phyloP scores from a whole-genome alignment of 2,113 vertebrate species.

The Ophthalmolycus amberensis region DNA sequence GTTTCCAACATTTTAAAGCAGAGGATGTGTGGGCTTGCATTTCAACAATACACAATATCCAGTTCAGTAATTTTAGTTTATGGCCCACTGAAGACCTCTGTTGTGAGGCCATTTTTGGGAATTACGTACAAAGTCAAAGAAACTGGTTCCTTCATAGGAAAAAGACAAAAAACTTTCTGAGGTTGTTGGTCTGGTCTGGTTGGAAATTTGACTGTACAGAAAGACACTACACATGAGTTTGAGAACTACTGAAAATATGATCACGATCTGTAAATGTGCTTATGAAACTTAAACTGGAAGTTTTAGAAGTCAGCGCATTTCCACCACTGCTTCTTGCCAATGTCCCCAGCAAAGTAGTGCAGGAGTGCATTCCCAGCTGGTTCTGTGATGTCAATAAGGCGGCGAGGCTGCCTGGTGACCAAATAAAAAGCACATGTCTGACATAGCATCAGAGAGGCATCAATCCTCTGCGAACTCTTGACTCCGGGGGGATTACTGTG shows the following conservation, averaged over 20 bases:
- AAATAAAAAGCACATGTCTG: slow-evolving; percentile 79
- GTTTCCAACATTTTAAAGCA: background rate
- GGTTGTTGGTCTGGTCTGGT: background rate
- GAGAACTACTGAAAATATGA: slow-evolving; percentile 8
- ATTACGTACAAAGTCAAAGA: background rate
- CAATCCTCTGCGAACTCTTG: slow-evolving; percentile 75
- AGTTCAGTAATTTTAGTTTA: background rate
- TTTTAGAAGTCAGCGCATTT: slow-evolving; percentile 34
- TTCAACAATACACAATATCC: background rate
- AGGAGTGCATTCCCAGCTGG: slow-evolving; percentile 67
- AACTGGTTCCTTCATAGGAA: background rate
- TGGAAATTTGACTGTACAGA: background rate
- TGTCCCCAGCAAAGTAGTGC: slow-evolving; percentile 45
- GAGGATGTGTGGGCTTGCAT: background rate
- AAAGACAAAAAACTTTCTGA: background rate
- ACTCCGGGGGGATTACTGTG: slow-evolving; percentile 60
- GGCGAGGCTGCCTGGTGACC: slow-evolving; percentile 58
- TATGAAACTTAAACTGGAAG: slow-evolving; percentile 3
- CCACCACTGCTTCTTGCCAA: background rate
- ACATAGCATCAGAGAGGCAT: slow-evolving; percentile 70
- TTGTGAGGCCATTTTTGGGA: background rate
- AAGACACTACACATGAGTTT: slow-evolving; percentile 8
- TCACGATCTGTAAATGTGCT: slow-evolving; percentile 1
- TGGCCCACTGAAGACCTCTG: background rate
- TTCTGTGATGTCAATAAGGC: slow-evolving; percentile 70